Base-by-base conservation (phyloP, 92 coral and sea anemone genomes). In the Zoanthus solanderi region DNA sequence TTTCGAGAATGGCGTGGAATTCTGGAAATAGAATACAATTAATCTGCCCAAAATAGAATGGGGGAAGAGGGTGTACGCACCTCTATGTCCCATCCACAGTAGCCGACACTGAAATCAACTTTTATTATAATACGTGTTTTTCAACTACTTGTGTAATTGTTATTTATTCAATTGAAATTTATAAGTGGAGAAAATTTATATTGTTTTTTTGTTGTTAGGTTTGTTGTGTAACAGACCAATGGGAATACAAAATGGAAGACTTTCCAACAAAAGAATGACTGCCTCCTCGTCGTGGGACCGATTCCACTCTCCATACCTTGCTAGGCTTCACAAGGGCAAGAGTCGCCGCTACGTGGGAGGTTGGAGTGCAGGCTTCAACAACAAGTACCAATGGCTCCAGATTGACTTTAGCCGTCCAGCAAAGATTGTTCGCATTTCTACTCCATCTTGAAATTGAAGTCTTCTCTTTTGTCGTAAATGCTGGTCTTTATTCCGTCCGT, bases 351-450 rank as follows among this genome's bases (percentile, higher is more conserved):
- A 81, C 18, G 8, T 45, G 12, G 92, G 92, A 13, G 88, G 78
- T 5, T 89, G 92, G 92, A 53, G 85, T 77, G 92, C 92, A 9
- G 69, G 18, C 14, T 48, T 42, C 29, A 68, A 77, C 53, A 81
- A 81, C 60, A 46, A 81, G 11, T 63, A 81, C 46, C 85, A 81
- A 42, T 81, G 85, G 85, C 58, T 81, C 4, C 85, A 68, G 12
- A 58, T 66, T 71, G 75, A 81, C 85, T 81, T 81, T 81, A 61
- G 85, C n/a, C 85, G 85, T 6, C 85, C 85, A 47, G 71, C 85
- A 5, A 81, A 81, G 85, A 66, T 81, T 63, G 85, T 81, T 31
- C 85, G 85, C n/a, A 65, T 81, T 81, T 65, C 85, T 6, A 66
- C 57, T 14, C 89, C n/a, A 23, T 23, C 23, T 23, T 23, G 23